phyloP scores from a whole-genome alignment of 2,113 vertebrate species.

The Hylia prasina region DNA sequence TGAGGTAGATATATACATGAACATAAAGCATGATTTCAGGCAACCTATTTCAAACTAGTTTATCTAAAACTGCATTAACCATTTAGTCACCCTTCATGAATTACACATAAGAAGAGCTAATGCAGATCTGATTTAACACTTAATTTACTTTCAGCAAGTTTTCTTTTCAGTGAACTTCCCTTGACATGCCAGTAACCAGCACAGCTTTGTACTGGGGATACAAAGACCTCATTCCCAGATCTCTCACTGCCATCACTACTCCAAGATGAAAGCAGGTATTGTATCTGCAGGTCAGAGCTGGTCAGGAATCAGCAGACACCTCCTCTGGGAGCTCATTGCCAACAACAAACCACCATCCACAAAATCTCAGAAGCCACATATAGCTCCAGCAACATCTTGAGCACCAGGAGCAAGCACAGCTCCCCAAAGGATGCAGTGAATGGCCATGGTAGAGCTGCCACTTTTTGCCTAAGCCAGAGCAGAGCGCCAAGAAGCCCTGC shows the following conservation, averaged over 20 bases:
- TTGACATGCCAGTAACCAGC: background rate
- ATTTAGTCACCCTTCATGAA: background rate
- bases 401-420: background rate
- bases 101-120: background rate
- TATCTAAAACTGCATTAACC: background rate
- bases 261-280: background rate
- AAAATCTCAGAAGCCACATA: background rate
- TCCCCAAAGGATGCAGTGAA: fast-evolving
- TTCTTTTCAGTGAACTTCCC: background rate
- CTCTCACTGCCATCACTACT: background rate
- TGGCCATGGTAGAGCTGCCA: background rate
- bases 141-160: background rate
- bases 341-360: background rate
- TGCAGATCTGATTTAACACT: background rate
- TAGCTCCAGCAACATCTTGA: background rate
- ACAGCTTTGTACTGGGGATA: background rate
- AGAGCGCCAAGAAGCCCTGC: background rate
- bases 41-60: background rate
- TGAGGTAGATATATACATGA: background rate
- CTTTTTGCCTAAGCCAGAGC: background rate
- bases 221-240: background rate
- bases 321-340: background rate
- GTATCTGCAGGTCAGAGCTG: background rate
- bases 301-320: background rate
- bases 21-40: background rate